These are phyloP conservation scores for Iguana delicatissima DNA, from an alignment of 2,797 vertebrate species.

Conservation along the genomic window DNA sequence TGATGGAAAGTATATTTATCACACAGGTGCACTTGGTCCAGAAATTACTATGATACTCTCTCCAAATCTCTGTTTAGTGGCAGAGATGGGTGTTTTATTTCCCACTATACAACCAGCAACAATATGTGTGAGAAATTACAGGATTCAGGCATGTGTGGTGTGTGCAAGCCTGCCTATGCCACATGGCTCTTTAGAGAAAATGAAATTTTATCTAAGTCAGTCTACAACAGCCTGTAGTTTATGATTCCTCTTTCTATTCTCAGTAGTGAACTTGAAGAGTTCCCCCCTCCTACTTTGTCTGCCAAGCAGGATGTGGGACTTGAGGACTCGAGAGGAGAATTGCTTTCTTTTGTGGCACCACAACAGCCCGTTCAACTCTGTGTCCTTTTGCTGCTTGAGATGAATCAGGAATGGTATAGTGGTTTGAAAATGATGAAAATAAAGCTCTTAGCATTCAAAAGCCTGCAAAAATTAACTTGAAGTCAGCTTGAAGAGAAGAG, in stretches of 20 bases:
- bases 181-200: slow-evolving; percentile 17
- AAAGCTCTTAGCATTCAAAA: slow-evolving; percentile 18
- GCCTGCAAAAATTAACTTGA: slow-evolving; percentile 50
- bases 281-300: not conserved
- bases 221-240: slow-evolving; percentile 1
- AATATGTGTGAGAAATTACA: not conserved
- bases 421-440: slow-evolving; percentile 24
- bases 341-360: slow-evolving; percentile 12
- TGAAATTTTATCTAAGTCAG: slow-evolving; percentile 7
- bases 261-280: not conserved
- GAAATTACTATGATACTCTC: not conserved
- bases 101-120: not conserved
- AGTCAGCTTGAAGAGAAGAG: slow-evolving; percentile 21
- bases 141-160: not conserved
- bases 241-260: slow-evolving; percentile 18
- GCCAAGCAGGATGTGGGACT: not conserved
- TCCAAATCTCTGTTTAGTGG: not conserved
- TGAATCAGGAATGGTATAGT: not conserved
- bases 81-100: not conserved
- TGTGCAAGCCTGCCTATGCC: not conserved
- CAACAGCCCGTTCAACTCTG: not conserved
- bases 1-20: not conserved
- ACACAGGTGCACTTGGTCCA: not conserved
- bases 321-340: slow-evolving; percentile 22
- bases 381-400: slow-evolving; percentile 27